A percentile compares a stretch with the other conserved stretches of the same genome.
Evolutionary conservation across 2,888 invertebrate genomes (phyloP).

Genomic region (Tholera decimalis): DNA sequence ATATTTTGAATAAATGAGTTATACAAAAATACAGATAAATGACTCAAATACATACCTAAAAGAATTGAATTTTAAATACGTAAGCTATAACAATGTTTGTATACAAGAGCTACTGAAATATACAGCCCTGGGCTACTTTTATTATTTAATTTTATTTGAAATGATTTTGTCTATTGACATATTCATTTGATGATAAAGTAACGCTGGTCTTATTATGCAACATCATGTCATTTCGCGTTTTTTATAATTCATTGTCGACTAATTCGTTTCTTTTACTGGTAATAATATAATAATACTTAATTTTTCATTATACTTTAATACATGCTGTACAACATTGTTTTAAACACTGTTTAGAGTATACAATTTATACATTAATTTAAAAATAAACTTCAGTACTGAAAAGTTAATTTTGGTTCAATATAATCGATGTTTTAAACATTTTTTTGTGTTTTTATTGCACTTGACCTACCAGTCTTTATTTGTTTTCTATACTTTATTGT

Average conservation of each 20-base stretch:
- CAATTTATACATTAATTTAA: constrained; percentile 22
- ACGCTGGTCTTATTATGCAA: constrained; percentile 23
- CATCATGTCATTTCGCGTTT: neutral
- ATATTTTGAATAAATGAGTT: neutral
- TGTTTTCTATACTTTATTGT: constrained; percentile 31
- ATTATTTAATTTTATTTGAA: constrained; percentile 24
- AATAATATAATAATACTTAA: constrained; percentile 53
- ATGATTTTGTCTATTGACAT: neutral
- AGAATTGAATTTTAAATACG: constrained; percentile 12
- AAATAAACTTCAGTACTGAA: constrained; percentile 27
- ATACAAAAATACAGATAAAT: constrained; percentile 14
- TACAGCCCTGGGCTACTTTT: constrained; percentile 4
- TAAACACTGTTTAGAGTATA: constrained; percentile 44
- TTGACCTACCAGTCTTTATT: constrained; percentile 55
- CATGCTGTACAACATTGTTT: constrained; percentile 38
- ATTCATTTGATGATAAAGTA: constrained; percentile 3
- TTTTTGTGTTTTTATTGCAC: constrained; percentile 48
- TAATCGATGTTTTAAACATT: constrained; percentile 49
- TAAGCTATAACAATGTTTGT: constrained; percentile 5
- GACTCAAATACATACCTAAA: constrained; percentile 7
- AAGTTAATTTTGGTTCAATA: constrained; percentile 10
- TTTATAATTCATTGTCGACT: constrained; percentile 40
- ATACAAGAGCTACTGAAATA: neutral
- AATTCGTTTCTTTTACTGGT: constrained; percentile 45
- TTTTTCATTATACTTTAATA: constrained; percentile 36